Evolutionary conservation across 2,888 invertebrate species (phyloP), one percentile per base, ranked within the genome.

Genomic region (Drosophila incognita): DNA sequence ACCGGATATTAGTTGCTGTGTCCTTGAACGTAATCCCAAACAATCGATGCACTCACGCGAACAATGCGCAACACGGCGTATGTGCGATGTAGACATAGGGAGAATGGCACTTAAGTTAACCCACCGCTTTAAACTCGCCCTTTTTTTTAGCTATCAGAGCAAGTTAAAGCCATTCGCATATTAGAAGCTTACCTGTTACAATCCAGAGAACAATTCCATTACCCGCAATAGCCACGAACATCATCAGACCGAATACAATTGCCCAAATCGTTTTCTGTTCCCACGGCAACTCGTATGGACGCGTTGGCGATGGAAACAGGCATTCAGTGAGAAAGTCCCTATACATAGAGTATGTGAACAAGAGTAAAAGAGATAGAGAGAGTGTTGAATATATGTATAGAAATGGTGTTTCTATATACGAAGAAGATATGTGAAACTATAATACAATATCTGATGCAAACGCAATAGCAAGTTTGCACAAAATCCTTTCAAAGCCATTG

Each of bases 181-280:
- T 65, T 33, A 62, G 46, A 36, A 48, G 92, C 95, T 94, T 93
- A 96, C 97, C 97, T 84, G 95, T 95, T 13, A 98, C 97, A 85
- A 98, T 98, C 98, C 98, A 98, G 83, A 98, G 97, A 58, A 98
- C 98, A 74, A 98, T 97, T 49, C 96, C 95, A 90, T 98, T 98
- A 29, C 98, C 98, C 1, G 96, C 96, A 52, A 97, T 96, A 1
- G 97, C 97, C 4, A 96, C 95, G 11, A 96, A 93, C 49, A 98
- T 94, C 96, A 98, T 97, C 31, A 95, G 93, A 0, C 96, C 94
- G 87, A 97, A 98, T 21, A 97, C 93, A 15, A 95, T 94, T 52
- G 96, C 95, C 96, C 97, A 98, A 53, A 95, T 94, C 62, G 96
- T 94, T 88, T 95, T 93, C 94, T 94, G 96, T 79, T 95, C 96